A percentile compares a stretch with the other conserved stretches of the same genome.
These are phyloP conservation scores for Vidua chalybeata DNA, from an alignment of 2,113 vertebrate species.

Conservation along the genomic window DNA sequence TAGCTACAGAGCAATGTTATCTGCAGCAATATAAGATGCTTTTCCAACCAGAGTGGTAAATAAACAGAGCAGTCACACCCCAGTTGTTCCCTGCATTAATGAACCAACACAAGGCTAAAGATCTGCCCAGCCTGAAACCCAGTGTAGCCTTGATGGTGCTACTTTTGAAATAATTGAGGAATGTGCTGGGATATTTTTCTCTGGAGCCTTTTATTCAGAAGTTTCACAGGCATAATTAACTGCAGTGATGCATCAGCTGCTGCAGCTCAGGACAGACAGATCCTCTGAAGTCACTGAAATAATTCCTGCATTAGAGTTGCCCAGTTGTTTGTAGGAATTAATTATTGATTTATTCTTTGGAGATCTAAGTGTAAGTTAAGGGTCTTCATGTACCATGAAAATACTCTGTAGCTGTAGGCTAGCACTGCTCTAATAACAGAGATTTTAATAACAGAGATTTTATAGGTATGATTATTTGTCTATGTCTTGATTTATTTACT, in stretches of 20 bases:
- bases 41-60: not conserved
- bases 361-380: not conserved
- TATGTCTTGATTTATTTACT: not conserved
- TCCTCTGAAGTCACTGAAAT: not conserved
- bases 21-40: not conserved
- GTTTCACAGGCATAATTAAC: not conserved
- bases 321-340: not conserved
- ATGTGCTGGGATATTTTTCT: not conserved
- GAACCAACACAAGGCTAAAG: not conserved
- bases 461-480: not conserved
- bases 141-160: not conserved
- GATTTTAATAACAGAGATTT: not conserved
- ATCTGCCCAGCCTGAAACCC: not conserved
- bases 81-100: not conserved
- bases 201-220: not conserved
- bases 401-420: not conserved
- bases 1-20: not conserved
- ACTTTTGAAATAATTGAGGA: not conserved
- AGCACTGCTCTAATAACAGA: not conserved
- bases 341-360: not conserved
- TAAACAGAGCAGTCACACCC: not conserved
- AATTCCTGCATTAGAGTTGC: not conserved
- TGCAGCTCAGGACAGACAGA: not conserved
- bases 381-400: not conserved
- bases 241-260: not conserved